Percentiles rank a stretch among this genome's conserved stretches.
Conservation (phyloP, 1,140 invertebrate genomes). For the Calliopsis andreniformis region DNA sequence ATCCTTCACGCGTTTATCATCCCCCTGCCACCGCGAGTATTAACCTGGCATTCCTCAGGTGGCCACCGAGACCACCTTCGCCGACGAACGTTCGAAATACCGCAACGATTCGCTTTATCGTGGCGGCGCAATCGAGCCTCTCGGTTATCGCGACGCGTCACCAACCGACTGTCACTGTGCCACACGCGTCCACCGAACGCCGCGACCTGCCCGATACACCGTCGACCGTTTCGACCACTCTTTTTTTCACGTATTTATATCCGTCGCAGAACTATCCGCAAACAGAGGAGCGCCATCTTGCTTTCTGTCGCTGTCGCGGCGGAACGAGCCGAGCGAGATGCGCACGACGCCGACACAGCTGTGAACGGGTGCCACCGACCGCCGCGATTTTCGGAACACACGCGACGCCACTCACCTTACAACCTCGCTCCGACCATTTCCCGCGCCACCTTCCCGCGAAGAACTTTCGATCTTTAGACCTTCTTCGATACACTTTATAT, state of each 20-base stretch:
- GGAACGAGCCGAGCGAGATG: conserved; percentile 54
- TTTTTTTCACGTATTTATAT: conserved; percentile 75
- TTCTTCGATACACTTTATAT: too few species aligned
- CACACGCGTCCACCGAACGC: conserved; percentile 39
- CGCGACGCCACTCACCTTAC: neutral
- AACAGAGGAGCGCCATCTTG: conserved; percentile 79
- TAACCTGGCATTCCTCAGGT: conserved; percentile 79
- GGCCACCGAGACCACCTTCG: conserved; percentile 66
- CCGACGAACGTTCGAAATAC: conserved; percentile 31
- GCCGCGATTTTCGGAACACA: conserved; percentile 16
- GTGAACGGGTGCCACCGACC: conserved; percentile 42
- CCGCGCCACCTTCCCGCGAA: too few species aligned
- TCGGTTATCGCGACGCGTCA: conserved; percentile 22
- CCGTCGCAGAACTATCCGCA: conserved; percentile 74
- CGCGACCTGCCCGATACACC: conserved; percentile 47
- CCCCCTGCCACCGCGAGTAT: conserved; percentile 12
- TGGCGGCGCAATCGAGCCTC: conserved; percentile 22
- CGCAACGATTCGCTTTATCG: conserved; percentile 9
- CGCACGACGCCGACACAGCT: conserved; percentile 67
- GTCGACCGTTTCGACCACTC: conserved; percentile 56
- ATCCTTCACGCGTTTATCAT: neutral
- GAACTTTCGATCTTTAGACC: neutral
- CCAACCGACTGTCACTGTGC: conserved; percentile 34
- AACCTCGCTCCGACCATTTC: neutral
- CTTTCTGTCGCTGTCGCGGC: conserved; percentile 57